phyloP scores from a whole-genome alignment of 2,888 invertebrate species.

The Thyatira batis region DNA sequence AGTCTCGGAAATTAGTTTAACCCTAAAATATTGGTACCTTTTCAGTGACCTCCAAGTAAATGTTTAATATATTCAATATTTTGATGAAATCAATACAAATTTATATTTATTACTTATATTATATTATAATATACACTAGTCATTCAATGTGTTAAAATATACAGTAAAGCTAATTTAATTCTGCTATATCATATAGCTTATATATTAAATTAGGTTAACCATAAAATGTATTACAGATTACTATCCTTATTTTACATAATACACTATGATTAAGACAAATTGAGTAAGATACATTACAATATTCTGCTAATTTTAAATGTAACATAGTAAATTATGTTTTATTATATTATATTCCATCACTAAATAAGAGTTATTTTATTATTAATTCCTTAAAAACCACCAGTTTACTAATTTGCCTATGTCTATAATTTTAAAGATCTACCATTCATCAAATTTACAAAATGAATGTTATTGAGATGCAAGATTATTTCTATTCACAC shows the following conservation, averaged over 20 bases:
- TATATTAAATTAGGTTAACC: no score
- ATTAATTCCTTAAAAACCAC: no score
- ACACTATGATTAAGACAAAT: no score
- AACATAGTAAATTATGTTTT: background rate
- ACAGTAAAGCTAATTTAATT: background rate
- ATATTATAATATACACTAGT: background rate
- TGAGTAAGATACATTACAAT: no score
- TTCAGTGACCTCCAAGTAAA: background rate
- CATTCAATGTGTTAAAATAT: background rate
- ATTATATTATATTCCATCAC: background rate
- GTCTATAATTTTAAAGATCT: no score
- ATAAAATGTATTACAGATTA: no score
- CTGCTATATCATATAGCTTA: background rate
- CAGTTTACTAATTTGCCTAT: no score
- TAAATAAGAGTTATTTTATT: background rate
- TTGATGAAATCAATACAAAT: background rate
- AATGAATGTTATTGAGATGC: no score
- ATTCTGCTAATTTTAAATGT: no score
- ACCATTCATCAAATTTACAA: no score
- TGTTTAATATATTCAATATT: background rate
- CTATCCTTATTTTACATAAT: no score
- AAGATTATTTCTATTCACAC: no score
- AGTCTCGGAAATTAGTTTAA: background rate
- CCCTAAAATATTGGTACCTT: background rate
- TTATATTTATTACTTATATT: background rate